Conservation (phyloP, 2,797 vertebrate species). For the Graptemys geographica region DNA sequence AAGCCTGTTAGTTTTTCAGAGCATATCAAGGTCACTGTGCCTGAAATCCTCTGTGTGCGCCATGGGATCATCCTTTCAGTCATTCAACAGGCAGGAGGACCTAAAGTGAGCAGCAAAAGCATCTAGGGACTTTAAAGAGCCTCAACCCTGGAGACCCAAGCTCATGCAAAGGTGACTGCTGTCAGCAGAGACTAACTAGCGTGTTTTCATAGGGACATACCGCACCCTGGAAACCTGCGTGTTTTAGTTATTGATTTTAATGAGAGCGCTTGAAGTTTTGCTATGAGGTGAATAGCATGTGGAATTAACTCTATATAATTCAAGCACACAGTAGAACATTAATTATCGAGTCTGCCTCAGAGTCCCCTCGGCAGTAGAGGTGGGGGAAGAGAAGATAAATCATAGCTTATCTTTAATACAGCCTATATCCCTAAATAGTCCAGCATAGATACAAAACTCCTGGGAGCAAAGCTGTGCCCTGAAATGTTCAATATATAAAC, state of each 20-base stretch:
- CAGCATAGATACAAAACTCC: not conserved
- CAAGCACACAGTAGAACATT: not conserved
- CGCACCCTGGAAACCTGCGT: not conserved
- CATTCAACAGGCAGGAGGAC: not conserved
- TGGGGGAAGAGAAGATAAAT: not conserved
- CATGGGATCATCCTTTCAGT: not conserved
- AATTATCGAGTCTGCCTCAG: not conserved
- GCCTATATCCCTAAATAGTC: not conserved
- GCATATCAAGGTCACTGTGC: not conserved
- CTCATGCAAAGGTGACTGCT: not conserved
- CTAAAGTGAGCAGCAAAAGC: not conserved
- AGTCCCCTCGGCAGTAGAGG: not conserved
- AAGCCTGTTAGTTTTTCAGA: not conserved
- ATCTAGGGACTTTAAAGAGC: not conserved
- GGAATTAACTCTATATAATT: not conserved
- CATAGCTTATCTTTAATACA: not conserved
- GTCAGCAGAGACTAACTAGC: not conserved
- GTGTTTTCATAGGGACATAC: not conserved
- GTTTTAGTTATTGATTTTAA: not conserved
- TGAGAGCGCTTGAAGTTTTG: not conserved
- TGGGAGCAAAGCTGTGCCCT: fast-evolving
- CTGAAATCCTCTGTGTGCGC: not conserved
- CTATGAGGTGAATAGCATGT: not conserved
- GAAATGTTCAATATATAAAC: fast-evolving
- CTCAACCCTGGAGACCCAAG: not conserved